These are phyloP conservation scores for Temnothorax longispinosus DNA, from an alignment of 1,140 invertebrate genomes.

Conservation along the genomic window DNA sequence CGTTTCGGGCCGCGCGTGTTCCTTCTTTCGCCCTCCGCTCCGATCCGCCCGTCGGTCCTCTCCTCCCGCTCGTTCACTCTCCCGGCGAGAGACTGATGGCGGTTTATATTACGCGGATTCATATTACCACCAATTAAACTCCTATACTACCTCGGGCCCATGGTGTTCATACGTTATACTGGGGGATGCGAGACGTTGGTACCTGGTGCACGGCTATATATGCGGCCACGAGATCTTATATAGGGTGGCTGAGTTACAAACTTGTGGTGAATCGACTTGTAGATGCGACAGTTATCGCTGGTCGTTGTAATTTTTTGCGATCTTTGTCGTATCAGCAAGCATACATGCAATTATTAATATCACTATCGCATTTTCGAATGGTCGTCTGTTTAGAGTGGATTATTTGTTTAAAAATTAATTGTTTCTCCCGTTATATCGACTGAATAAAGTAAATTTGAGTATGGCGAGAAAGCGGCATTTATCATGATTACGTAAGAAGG, in stretches of 20 bases:
- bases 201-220: constrained; percentile 61
- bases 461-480: constrained; percentile 22
- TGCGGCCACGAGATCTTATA: constrained; percentile 53
- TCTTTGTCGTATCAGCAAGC: background rate
- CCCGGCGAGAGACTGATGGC: constrained; percentile 76
- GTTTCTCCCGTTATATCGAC: constrained; percentile 29
- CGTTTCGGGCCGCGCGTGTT: constrained; percentile 47
- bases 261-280: background rate
- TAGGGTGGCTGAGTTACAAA: constrained; percentile 54
- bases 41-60: constrained; percentile 7
- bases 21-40: constrained; percentile 8
- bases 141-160: constrained; percentile 74
- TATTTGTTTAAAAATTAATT: background rate
- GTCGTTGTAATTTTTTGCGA: background rate
- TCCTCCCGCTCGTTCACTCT: constrained; percentile 49
- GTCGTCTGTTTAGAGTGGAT: background rate
- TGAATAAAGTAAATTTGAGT: constrained; percentile 4
- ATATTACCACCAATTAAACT: constrained; percentile 82
- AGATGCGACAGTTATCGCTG: background rate
- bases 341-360: background rate
- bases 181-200: constrained; percentile 67
- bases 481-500: constrained; percentile 32
- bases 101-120: constrained; percentile 82
- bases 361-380: background rate
- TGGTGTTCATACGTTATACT: constrained; percentile 77